Evolutionary conservation across 1,140 invertebrate genomes (phyloP), one percentile per base, ranked within the genome.

Genomic region (Lordiphosa clarofinis): DNA sequence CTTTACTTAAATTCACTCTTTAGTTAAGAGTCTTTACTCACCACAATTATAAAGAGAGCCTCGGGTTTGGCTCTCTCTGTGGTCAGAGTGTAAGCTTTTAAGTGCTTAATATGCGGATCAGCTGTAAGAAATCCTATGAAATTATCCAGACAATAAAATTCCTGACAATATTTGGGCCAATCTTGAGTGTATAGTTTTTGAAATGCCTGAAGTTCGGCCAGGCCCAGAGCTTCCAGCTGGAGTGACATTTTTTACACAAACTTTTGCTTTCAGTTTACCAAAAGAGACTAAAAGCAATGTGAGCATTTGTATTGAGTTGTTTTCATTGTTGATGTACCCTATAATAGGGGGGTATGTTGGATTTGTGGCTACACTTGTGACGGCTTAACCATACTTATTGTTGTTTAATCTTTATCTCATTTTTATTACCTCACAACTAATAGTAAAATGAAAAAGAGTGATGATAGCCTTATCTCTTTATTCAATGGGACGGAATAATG

Each of bases 41-140:
- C 76, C 58, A 82, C 56, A 49, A 82, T 68, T 0, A 81, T 24
- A 39, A 63, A 81, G 3, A 82, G 61, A 13, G 66, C 67, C 10
- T 54, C 44, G 9, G 56, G 38, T 19, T 49, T 40, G 11, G 76
- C 75, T 6, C 31, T 46, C n/a, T 28, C 12, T 37, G 44, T 44
- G 0, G 12, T 19, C n/a, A 82, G 28, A 0, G 61, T 72, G n/a
- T 43, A 81, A 0, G 38, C 42, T n/a, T 43, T 46, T 0, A 82
- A 13, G 10, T 75, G 6, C 47, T 43, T 55, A 0, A 71, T 59
- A 4, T 58, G 4, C 1, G 76, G 54, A 5, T 67, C 21, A 2
- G 21, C 28, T 13, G 36, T 66, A 0, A 66, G 12, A 6, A 70
- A 70, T 1, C 39, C 15, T 11, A 74, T 63, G 7, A 68, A 56